A percentile compares a stretch with the other conserved stretches of the same genome.
These are phyloP conservation scores for Musca vetustissima DNA, from an alignment of 1,140 invertebrate genomes.

Conservation along the genomic window DNA sequence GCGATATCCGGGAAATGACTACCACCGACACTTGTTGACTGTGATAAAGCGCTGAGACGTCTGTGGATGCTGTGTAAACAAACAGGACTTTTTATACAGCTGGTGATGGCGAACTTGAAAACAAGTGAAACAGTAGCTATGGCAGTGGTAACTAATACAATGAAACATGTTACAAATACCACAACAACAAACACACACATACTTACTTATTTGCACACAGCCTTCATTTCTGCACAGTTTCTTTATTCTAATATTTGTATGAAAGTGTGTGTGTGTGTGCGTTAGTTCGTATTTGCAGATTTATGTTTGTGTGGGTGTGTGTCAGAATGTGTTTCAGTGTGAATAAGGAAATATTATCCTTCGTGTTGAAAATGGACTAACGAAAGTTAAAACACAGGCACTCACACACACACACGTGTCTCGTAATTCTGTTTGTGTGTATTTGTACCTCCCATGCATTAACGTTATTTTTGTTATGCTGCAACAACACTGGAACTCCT, in stretches of 20 bases:
- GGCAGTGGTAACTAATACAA: background rate
- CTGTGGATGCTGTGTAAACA: conserved; percentile 3
- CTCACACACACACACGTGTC: conserved; percentile 5
- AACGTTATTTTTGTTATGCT: too few relatives aligned
- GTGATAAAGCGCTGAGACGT: conserved; percentile 11
- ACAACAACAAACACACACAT: too few relatives aligned
- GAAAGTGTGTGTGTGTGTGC: too few relatives aligned
- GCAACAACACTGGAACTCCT: too few relatives aligned
- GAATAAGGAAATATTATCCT: conserved; percentile 1
- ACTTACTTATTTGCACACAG: too few relatives aligned
- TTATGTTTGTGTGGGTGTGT: background rate
- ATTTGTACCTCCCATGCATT: too few relatives aligned
- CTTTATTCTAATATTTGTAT: too few relatives aligned
- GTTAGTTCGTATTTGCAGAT: background rate
- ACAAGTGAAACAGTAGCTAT: background rate
- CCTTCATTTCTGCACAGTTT: too few relatives aligned
- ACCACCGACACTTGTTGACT: conserved; percentile 13
- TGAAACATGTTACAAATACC: background rate
- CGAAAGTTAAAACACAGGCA: background rate
- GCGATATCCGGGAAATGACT: background rate
- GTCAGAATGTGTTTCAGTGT: background rate
- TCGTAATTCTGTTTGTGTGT: too few relatives aligned
- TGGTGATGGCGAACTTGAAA: background rate
- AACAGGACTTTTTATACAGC: conserved; percentile 1
- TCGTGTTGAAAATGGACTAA: conserved; percentile 5